A percentile compares a stretch with the other conserved stretches of the same genome.
phyloP scores from a whole-genome alignment of 92 coral and sea anemone genomes.

The Chrysogorgia sp. region DNA sequence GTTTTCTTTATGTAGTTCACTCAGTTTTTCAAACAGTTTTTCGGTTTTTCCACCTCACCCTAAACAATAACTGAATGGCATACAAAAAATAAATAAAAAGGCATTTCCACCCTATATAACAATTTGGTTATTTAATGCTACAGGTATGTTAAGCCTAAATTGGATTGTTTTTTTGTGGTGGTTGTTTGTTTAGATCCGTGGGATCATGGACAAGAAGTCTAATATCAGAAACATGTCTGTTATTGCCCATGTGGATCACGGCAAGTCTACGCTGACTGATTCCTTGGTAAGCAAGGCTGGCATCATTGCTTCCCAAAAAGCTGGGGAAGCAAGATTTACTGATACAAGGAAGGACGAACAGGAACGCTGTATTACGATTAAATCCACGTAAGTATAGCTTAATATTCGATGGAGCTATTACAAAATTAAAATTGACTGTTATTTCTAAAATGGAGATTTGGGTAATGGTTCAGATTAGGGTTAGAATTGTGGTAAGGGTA shows the following conservation, averaged over 20 bases:
- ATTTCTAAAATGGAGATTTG: too few species aligned
- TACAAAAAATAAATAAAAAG: too few species aligned
- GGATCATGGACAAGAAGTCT: conserved; percentile 91
- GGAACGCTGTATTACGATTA: conserved; percentile 94
- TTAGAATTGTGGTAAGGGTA: too few species aligned
- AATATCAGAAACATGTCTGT: conserved; percentile 98
- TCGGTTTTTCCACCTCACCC: too few species aligned
- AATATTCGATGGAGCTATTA: not conserved
- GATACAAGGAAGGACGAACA: conserved; percentile 98
- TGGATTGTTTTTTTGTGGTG: not conserved
- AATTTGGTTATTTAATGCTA: too few species aligned
- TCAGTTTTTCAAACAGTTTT: too few species aligned
- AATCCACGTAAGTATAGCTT: conserved; percentile 85
- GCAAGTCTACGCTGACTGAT: conserved; percentile 94
- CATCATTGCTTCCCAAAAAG: conserved; percentile 84
- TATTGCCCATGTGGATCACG: conserved; percentile 99
- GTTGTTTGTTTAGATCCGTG: conserved; percentile 81
- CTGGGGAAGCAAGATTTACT: conserved; percentile 93
- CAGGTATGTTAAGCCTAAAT: too few species aligned
- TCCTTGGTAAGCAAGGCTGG: conserved; percentile 97
- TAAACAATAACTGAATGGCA: too few species aligned
- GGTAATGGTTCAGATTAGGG: too few species aligned
- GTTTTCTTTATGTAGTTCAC: too few species aligned
- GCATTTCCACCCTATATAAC: too few species aligned
- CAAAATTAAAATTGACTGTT: too few species aligned